These are phyloP conservation scores for Syngnathus acus DNA, from an alignment of 2,797 vertebrate species.

Conservation along the genomic window DNA sequence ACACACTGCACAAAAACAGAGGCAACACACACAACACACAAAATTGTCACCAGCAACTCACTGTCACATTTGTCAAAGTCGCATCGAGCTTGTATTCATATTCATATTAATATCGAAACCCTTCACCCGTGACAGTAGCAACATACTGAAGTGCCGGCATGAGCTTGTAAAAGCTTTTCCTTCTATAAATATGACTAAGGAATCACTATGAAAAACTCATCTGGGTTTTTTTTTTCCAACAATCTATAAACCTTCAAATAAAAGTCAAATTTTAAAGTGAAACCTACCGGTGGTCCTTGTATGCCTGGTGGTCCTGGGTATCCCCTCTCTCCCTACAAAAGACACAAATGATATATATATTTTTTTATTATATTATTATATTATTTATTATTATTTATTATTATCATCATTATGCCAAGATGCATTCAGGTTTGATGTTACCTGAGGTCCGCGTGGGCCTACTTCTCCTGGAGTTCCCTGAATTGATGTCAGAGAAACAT, in stretches of 20 bases:
- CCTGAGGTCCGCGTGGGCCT: background rate
- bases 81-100: background rate
- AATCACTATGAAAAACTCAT: too few species aligned
- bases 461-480: slow-evolving; percentile 3
- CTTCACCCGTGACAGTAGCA: too few species aligned
- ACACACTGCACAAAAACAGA: background rate
- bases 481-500: background rate
- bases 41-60: slow-evolving; percentile 2
- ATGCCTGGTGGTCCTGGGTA: slow-evolving; percentile 53
- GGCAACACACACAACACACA: slow-evolving; percentile 9
- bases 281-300: slow-evolving; percentile 53
- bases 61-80: background rate
- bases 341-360: background rate
- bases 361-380: too few species aligned
- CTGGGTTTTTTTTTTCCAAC: background rate
- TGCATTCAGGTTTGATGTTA: background rate
- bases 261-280: background rate
- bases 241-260: background rate
- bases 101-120: background rate
- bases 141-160: too few species aligned
- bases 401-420: background rate
- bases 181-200: too few species aligned
- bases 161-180: too few species aligned
- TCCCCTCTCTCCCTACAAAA: slow-evolving; percentile 59
- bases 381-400: too few species aligned